Conservation (phyloP, 2,113 vertebrate species). For the Acrocephalus arundinaceus region DNA sequence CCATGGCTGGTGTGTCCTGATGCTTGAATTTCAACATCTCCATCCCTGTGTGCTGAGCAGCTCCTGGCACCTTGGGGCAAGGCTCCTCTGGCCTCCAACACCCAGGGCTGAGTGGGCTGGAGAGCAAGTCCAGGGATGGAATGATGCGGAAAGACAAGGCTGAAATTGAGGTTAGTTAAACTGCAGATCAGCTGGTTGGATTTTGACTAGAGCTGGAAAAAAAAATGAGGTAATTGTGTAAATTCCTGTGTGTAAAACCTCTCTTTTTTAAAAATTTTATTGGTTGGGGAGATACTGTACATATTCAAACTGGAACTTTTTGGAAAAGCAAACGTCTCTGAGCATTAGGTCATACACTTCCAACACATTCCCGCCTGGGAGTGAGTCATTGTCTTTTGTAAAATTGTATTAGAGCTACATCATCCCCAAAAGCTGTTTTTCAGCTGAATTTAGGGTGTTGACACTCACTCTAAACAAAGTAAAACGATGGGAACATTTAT, state of each 20-base stretch:
- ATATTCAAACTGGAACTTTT: background rate
- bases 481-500: background rate
- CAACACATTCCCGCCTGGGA: constrained; percentile 28
- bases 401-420: constrained; percentile 33
- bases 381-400: constrained; percentile 54
- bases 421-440: constrained; percentile 19
- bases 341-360: constrained; percentile 51
- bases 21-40: background rate
- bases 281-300: background rate
- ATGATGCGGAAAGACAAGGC: background rate
- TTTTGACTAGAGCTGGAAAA: background rate
- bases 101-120: background rate
- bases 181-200: background rate
- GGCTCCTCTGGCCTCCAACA: background rate
- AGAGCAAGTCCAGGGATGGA: background rate
- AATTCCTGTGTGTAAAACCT: background rate
- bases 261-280: background rate
- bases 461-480: constrained; percentile 18
- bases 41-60: background rate
- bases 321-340: background rate
- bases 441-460: constrained; percentile 5
- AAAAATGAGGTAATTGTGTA: background rate
- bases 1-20: background rate
- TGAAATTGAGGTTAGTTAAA: background rate
- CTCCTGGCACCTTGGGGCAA: background rate